Base-by-base conservation (phyloP, 1,140 invertebrate genomes). In the Thaumatotibia leucotreta region DNA sequence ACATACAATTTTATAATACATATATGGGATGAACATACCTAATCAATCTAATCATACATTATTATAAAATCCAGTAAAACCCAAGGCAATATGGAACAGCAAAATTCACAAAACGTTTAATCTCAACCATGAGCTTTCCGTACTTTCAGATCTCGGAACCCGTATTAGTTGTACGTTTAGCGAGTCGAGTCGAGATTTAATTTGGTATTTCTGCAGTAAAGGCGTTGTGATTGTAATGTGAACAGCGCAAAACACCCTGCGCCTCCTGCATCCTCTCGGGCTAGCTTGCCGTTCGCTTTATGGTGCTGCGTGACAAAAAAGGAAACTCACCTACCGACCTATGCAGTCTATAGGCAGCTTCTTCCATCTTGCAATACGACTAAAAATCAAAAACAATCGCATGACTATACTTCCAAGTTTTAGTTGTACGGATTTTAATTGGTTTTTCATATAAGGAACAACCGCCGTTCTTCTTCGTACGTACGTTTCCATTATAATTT, bases 401-500 rank as follows among this genome's bases (percentile, higher is more conserved):
- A 23, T 61, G 35, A 70, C 69, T 31, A 64, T 66, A 74, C 67
- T 67, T 70, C 68, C 70, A 58, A 70, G 75, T 78, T 69, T 79
- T 50, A 73, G 70, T 72, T 74, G 68, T 69, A 76, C 73, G 68
- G 75, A 54, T 71, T 77, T 76, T 80, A 79, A 80, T 85, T 82
- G 79, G 75, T 80, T 75, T 74, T 29, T 77, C 70, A 64, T 76
- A 62, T 68, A 68, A 64, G 63, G 64, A 69, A 65, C 65, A 66
- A 66, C 67, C 39, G 63, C 50, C 73, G 68, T 80, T 71, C 69
- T 72, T 75, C 67, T 76, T 70, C 71, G 65, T 74, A 67, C 66
- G 64, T 75, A 66, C 65, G 75, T 86, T 84, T 84, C 82, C 77
- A 74, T 82, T 87, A 76, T 83, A 80, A 83, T 85, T 83, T 84